Conservation (phyloP, 37 sponge, comb jelly and placozoan genomes). For the Chondrosia reniformis region DNA sequence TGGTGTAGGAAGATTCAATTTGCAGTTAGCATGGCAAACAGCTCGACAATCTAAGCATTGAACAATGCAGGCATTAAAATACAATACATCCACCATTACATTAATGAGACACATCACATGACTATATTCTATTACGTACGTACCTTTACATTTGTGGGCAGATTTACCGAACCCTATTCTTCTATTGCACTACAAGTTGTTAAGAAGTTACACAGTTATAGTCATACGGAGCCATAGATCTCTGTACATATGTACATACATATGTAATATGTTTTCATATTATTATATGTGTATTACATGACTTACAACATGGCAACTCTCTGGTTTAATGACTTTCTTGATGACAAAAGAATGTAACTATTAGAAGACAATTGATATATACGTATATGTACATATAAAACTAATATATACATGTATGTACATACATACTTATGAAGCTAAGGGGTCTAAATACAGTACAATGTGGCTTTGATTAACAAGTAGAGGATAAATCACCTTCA, state of each 20-base stretch:
- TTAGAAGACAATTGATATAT: not conserved
- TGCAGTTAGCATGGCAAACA: conserved; percentile 74
- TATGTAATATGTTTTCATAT: not conserved
- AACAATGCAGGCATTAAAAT: not conserved
- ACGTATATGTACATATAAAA: not conserved
- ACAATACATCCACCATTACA: not conserved
- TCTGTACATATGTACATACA: not conserved
- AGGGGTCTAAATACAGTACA: too few species aligned
- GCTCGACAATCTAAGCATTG: conserved; percentile 65
- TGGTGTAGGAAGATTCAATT: conserved; percentile 70
- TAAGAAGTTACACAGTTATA: not conserved
- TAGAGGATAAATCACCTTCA: not conserved
- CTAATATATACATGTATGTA: not conserved
- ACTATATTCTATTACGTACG: not conserved
- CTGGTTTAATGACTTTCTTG: conserved; percentile 67
- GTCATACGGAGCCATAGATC: not conserved
- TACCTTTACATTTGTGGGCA: conserved; percentile 66
- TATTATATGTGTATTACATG: not conserved
- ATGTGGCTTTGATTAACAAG: too few species aligned
- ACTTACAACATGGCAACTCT: conserved; percentile 76
- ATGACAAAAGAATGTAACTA: conserved; percentile 64
- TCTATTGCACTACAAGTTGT: conserved; percentile 57
- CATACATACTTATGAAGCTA: too few species aligned
- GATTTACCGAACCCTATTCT: conserved; percentile 57
- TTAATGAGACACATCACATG: not conserved